Evolutionary conservation across 2,797 vertebrate species (phyloP).

Genomic region (Eutrigla gurnardus): DNA sequence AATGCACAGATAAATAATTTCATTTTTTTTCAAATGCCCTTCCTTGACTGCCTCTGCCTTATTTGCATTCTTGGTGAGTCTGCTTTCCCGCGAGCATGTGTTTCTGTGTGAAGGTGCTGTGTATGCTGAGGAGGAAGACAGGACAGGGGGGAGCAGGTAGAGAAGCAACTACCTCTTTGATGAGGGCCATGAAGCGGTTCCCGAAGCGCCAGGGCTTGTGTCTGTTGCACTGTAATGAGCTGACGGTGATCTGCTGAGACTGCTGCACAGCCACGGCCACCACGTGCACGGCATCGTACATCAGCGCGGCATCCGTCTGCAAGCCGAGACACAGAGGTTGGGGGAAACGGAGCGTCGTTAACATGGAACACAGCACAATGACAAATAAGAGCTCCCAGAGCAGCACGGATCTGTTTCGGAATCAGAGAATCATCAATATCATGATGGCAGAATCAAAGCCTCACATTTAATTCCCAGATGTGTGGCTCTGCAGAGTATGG

Average conservation of each 20-base stretch:
- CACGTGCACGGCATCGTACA: conserved; percentile 98
- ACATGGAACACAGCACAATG: conserved; percentile 27
- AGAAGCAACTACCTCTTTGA: conserved; percentile 91
- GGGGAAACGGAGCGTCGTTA: conserved; percentile 31
- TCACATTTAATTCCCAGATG: neutral
- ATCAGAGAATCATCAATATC: conserved; percentile 33
- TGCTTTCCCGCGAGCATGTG: conserved; percentile 31
- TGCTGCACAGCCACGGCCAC: conserved; percentile 98
- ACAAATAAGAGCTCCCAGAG: conserved; percentile 5
- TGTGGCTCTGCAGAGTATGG: conserved; percentile 1
- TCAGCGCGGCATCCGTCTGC: conserved; percentile 96
- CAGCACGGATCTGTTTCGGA: conserved; percentile 19
- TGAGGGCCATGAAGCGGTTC: conserved; percentile 95
- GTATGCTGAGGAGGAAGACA: conserved; percentile 22
- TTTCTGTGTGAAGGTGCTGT: conserved; percentile 39
- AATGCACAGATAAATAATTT: conserved; percentile 51
- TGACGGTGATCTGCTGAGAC: conserved; percentile 98
- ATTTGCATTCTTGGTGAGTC: conserved; percentile 52
- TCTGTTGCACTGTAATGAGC: conserved; percentile 96
- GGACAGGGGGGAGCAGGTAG: conserved; percentile 31
- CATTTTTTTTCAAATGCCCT: conserved; percentile 30
- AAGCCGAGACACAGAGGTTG: conserved; percentile 45
- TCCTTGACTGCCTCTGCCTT: conserved; percentile 20
- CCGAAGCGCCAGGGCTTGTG: conserved; percentile 99
- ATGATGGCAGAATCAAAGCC: conserved; percentile 27